Base-by-base conservation (phyloP, 2,888 invertebrate genomes). In the Nymphalis c-album region DNA sequence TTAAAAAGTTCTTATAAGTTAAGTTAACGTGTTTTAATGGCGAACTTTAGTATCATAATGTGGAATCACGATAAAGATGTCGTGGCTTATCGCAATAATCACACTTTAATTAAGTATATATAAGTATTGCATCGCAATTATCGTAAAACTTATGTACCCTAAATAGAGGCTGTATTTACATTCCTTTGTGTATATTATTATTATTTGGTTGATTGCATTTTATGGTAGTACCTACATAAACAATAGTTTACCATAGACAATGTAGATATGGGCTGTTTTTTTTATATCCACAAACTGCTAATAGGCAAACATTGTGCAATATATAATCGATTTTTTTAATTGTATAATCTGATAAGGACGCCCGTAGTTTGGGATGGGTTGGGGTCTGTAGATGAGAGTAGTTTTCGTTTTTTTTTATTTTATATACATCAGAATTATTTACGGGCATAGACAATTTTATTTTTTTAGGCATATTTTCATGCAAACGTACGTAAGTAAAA, bases 181-280 rank as follows among this genome's bases (percentile, higher is more conserved):
- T 90, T 89, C 88, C 89, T 81, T 81, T 81, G 66, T 82, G 80
- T 82, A 83, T 80, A 60, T 70, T 68, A 68, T 68, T 26, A 26
- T 31, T 71, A 84, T 77, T 78, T 78, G 77, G 74, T 81, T 76
- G 86, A 70, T 71, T 73, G 77, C 76, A 81, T 79, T 78, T 78
- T 75, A 75, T 74, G 74, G 77, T 76, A 78, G 78, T 74, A 76
- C 68, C 74, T 75, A 80, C 71, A 71, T 74, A 68, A 77, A 57
- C n/a, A 57, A 81, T 80, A 84, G 79, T 78, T 83, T 80, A 75
- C 68, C 80, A 84, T 87, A 86, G 86, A 84, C 78, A 79, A 82
- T 77, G 81, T 88, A 88, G 88, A 81, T 76, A 84, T 84, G 88
- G 88, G 88, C 89, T 90, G 89, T 86, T 87, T 85, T 84, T 81